Conservation (phyloP, 2,888 invertebrate species). For the Scelioninae gen. 2 region DNA sequence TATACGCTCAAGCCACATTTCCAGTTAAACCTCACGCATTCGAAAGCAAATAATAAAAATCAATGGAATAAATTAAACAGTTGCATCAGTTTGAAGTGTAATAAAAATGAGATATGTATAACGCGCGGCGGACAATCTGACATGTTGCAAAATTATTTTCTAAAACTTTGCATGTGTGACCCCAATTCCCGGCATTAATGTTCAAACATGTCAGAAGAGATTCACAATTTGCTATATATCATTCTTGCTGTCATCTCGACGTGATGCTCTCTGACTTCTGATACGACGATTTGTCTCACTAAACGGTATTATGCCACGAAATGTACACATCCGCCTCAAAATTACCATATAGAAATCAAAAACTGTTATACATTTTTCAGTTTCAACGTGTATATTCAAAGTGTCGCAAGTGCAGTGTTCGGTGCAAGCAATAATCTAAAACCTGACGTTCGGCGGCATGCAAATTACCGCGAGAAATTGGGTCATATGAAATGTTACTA, state of each 20-base stretch:
- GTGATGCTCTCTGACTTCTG: conserved; percentile 44
- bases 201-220: conserved; percentile 35
- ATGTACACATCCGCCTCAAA: background rate
- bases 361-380: no score
- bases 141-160: conserved; percentile 44
- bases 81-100: conserved; percentile 14
- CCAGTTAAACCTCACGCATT: no score
- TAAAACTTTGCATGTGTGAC: conserved; percentile 29
- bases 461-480: conserved; percentile 25
- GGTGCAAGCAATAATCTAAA: no score
- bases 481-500: no score
- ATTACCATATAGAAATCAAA: no score
- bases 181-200: conserved; percentile 44
- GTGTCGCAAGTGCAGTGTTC: no score
- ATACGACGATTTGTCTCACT: conserved; percentile 44
- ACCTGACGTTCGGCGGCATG: no score
- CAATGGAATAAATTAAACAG: conserved; percentile 40
- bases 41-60: conserved; percentile 20
- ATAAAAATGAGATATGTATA: conserved; percentile 33
- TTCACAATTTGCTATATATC: conserved; percentile 52
- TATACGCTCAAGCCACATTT: no score
- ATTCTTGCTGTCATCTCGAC: conserved; percentile 51
- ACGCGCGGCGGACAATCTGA: background rate
- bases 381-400: no score
- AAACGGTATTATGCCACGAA: conserved; percentile 21